Percentiles rank a stretch among this genome's conserved stretches.
Evolutionary conservation across 2,888 invertebrate genomes (phyloP).

Genomic region (Dynastes grantii): DNA sequence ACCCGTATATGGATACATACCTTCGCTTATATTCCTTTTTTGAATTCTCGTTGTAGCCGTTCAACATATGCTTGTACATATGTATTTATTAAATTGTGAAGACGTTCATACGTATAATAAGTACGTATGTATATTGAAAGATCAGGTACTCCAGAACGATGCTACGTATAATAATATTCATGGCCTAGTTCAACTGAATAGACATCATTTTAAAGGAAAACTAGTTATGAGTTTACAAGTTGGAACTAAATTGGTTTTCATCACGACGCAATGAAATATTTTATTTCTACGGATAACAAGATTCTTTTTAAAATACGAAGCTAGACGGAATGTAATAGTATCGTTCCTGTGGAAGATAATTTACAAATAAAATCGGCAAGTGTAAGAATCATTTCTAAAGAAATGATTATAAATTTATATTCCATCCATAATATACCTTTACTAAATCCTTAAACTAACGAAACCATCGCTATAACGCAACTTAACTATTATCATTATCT

Average conservation of each 20-base stretch:
- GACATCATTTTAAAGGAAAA: constrained; percentile 40
- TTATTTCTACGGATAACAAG: constrained; percentile 24
- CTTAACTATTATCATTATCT: constrained; percentile 31
- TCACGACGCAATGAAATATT: constrained; percentile 36
- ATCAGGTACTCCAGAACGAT: constrained; percentile 14
- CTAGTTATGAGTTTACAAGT: constrained; percentile 37
- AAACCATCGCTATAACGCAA: background rate
- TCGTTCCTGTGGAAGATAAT: too few relatives aligned
- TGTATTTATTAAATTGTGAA: constrained; percentile 22
- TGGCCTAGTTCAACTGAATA: constrained; percentile 44
- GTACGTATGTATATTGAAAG: constrained; percentile 6
- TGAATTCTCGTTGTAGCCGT: background rate
- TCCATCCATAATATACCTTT: background rate
- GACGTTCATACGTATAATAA: constrained; percentile 8
- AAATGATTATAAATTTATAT: background rate
- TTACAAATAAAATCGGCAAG: too few relatives aligned
- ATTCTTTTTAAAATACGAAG: constrained; percentile 7
- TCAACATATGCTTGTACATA: too few relatives aligned
- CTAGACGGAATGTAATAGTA: background rate
- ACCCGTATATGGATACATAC: background rate
- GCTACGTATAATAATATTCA: constrained; percentile 43
- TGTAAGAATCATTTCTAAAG: background rate
- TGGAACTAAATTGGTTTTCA: constrained; percentile 43
- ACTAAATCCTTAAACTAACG: background rate
- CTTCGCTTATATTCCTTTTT: background rate